phyloP scores from a whole-genome alignment of 2,888 invertebrate species.

The Drosophila algonquin region DNA sequence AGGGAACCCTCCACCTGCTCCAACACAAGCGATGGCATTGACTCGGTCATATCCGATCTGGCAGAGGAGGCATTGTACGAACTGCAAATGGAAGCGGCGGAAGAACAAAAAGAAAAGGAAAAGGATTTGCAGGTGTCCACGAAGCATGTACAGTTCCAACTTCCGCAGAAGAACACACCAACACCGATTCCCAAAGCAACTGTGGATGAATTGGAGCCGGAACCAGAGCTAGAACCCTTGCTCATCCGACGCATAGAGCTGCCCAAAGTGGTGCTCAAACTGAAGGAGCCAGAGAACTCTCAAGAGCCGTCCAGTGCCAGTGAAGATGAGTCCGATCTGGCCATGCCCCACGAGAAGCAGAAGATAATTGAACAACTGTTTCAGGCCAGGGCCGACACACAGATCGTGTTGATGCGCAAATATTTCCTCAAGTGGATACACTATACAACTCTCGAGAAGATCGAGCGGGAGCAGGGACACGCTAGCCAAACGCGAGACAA shows the following conservation, averaged over 20 bases:
- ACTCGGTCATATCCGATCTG: conserved; percentile 81
- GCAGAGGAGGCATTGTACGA: conserved; percentile 81
- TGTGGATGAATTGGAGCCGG: conserved; percentile 11
- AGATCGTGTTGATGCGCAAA: conserved; percentile 66
- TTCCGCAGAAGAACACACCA: conserved; percentile 22
- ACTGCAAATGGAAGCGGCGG: conserved; percentile 78
- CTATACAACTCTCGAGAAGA: conserved; percentile 81
- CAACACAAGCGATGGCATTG: conserved; percentile 81
- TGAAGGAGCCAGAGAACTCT: conserved; percentile 23
- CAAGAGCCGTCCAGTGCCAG: conserved; percentile 21
- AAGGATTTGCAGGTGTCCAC: conserved; percentile 10
- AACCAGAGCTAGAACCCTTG: conserved; percentile 40
- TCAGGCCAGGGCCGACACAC: conserved; percentile 53
- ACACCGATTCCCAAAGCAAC: conserved; percentile 23
- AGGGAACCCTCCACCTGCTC: conserved; percentile 77
- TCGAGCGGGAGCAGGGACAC: conserved; percentile 77
- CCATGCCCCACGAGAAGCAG: conserved; percentile 72
- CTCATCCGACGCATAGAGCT: conserved; percentile 68
- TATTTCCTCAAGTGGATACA: conserved; percentile 83
- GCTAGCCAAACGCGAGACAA: conserved; percentile 54
- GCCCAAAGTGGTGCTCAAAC: conserved; percentile 62
- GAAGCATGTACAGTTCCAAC: conserved; percentile 64
- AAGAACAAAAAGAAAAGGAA: conserved; percentile 58
- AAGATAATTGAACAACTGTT: conserved; percentile 80
- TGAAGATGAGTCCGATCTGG: conserved; percentile 42